Evolutionary conservation across 2,797 vertebrate genomes (phyloP), one percentile per base, ranked within the genome.

Genomic region (Eulemur coronatus): DNA sequence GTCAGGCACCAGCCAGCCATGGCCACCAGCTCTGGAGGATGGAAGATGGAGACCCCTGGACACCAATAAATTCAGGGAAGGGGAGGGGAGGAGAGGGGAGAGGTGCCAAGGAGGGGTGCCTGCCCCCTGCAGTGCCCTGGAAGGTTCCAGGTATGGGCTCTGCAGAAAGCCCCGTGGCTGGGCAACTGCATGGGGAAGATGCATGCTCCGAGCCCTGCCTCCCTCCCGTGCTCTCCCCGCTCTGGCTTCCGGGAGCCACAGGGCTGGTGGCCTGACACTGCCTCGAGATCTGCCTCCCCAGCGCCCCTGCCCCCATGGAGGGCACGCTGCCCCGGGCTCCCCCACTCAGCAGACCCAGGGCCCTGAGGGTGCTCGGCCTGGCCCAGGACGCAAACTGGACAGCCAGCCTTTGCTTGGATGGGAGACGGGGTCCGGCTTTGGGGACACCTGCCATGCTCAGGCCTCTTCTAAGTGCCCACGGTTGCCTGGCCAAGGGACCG

Each of bases 131-230:
- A 7, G 35, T 43, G 57, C n/a, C 7, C 24, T 41, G 6, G 75
- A 50, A n/a, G 30, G 35, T 43, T 46, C 43, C 5, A 59, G 80
- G 75, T 7, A 30, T 1, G 20, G 26, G n/a, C 26, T 63, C 69
- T 52, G 38, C 14, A 33, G 33, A 79, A 52, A 24, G 24, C 69
- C 72, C 4, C 22, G 65, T 28, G 73, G 65, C 52, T 12, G 12
- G 57, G 24, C 20, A 57, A 30, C 48, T 24, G 38, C 0, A 0
- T 5, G 17, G n/a, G 52, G 50, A 63, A 35, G 9, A 20, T 35
- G 20, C 38, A 57, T 4, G 7, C 3, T 3, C 8, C 69, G 14
- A 4, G 33, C 0, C 0, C 67, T 1, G 3, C 41, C 50, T 79
- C 59, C n/a, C 50, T 79, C 73, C 78, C 18, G 28, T 30, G 17